phyloP scores from a whole-genome alignment of 2,113 vertebrate genomes.

The Hipposideros armiger region DNA sequence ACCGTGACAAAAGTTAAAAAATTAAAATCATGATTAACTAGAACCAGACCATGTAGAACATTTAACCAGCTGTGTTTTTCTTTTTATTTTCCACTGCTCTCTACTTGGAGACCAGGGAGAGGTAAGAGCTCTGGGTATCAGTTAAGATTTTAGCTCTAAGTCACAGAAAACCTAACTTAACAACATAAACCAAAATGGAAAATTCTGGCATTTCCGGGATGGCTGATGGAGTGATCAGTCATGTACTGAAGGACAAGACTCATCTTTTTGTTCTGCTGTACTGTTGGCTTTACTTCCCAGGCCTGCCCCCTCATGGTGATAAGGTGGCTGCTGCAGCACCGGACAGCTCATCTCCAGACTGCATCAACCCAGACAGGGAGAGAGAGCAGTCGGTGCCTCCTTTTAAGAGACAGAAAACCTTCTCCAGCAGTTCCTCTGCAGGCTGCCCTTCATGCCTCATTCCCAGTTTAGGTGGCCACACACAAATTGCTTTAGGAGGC shows the following conservation, averaged over 20 bases:
- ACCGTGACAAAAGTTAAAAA: rapidly evolving
- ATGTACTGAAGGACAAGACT: no score
- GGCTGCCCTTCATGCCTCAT: not conserved
- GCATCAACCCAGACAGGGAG: not conserved
- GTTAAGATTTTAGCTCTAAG: not conserved
- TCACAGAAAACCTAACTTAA: not conserved
- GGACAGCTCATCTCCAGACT: not conserved
- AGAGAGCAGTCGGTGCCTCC: not conserved
- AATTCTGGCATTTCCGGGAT: not conserved
- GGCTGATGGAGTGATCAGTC: rapidly evolving
- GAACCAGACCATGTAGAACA: no score
- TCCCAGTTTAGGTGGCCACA: rapidly evolving
- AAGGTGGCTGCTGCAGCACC: not conserved
- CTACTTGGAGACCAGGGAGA: not conserved
- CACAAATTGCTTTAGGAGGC: not conserved
- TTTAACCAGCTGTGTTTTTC: not conserved
- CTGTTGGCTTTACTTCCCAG: not conserved
- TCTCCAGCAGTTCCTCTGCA: not conserved
- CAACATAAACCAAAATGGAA: not conserved
- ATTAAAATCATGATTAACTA: no score
- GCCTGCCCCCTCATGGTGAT: not conserved
- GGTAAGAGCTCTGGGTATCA: no score
- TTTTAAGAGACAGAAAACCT: not conserved
- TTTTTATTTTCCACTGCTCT: not conserved
- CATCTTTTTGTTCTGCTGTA: not conserved